Percentiles rank a stretch among this genome's conserved stretches.
These are phyloP conservation scores for Myotis lucifugus DNA, from an alignment of 2,113 vertebrate genomes.

Conservation along the genomic window DNA sequence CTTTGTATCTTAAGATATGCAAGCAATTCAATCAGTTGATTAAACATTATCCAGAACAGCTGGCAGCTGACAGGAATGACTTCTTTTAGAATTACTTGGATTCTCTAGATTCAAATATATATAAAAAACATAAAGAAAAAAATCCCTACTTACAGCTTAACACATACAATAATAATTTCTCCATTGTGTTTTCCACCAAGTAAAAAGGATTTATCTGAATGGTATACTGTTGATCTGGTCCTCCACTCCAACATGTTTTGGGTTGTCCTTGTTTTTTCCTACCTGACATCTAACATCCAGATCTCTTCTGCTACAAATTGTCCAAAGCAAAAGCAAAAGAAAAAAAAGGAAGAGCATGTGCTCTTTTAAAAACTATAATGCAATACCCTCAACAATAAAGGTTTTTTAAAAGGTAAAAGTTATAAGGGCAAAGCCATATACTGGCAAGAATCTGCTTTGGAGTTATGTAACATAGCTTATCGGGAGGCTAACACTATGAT, in stretches of 20 bases:
- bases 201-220: neutral
- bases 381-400: no score
- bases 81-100: slow-evolving; percentile 31
- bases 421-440: neutral
- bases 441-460: neutral
- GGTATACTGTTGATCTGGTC: neutral
- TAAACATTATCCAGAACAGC: slow-evolving; percentile 66
- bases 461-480: neutral
- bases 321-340: neutral
- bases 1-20: slow-evolving; percentile 47
- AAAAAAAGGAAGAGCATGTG: neutral
- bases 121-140: neutral
- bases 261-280: neutral
- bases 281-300: neutral
- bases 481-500: neutral
- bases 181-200: neutral
- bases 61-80: slow-evolving; percentile 39
- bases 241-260: neutral
- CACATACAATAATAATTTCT: neutral
- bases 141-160: neutral
- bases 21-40: slow-evolving; percentile 58
- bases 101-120: slow-evolving; percentile 29
- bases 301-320: neutral
- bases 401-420: neutral
- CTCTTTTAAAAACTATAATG: neutral